Base-by-base conservation (phyloP, 2,113 vertebrate genomes). In the Silurus meridionalis region DNA sequence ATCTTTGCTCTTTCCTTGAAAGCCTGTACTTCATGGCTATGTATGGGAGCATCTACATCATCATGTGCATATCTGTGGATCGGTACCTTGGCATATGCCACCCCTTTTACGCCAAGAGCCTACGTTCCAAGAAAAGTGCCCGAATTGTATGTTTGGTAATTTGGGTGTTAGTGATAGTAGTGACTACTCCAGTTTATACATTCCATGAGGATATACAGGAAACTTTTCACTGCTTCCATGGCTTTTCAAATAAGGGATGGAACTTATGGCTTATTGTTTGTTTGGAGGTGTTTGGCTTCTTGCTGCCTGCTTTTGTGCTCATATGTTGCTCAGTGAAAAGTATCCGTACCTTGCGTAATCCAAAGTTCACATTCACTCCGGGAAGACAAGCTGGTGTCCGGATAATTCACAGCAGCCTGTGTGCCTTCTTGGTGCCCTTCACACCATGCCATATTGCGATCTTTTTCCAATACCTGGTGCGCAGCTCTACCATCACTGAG, bases 381-480 rank as follows among this genome's bases (percentile, higher is more conserved):
- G 86, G 90, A 84, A 93, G 88, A 58, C 85, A 9, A 55, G 88
- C 94, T 84, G 95, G 94, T 21, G 89, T 96, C 87, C 91, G 93
- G 90, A 96, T 96, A 15, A 96, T 98, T 15, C 91, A 93, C 37
- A 95, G 94, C 90, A 96, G 94, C 81, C 90, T 98, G 0, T 89
- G 93, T 0, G 94, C 97, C 66, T 99, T 98, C 60, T 90, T 99
- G 86, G 79, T 96, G 80, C 97, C 97, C 15, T 98, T 99, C 88
- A 95, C 95, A 0, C 97, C 97, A 0, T 91, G 95, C n/a, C 97
- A 99, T 91, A 52, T 97, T 1, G 95, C 87, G 0, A 96, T 98
- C 86, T 92, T 94, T 55, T 92, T 99, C 67, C 97, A 98, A 92
- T 98, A 95, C 91, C 93, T 99, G 92, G 97, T 98, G n/a, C 95